Evolutionary conservation across 2,797 vertebrate genomes (phyloP).

Genomic region (Siniperca obscura): DNA sequence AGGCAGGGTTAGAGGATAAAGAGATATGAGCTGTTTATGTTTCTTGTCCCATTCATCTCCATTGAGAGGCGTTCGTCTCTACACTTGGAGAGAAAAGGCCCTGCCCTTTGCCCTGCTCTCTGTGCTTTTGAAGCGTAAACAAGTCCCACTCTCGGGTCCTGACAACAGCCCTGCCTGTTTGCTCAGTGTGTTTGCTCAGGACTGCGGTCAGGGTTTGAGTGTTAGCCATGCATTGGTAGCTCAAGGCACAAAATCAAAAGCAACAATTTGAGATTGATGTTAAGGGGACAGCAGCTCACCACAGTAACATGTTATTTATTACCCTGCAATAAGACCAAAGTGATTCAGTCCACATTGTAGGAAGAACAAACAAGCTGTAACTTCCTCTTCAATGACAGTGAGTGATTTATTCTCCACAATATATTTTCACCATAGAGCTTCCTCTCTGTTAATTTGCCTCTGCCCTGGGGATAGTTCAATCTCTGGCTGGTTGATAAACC

Average conservation of each 20-base stretch:
- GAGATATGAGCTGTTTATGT: constrained; percentile 79
- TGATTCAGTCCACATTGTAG: constrained; percentile 26
- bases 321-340: constrained; percentile 36
- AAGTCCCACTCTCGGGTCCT: constrained; percentile 28
- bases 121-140: constrained; percentile 56
- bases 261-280: constrained; percentile 42
- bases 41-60: constrained; percentile 73
- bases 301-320: constrained; percentile 61
- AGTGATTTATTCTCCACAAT: constrained; percentile 44
- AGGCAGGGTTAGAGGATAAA: constrained; percentile 47
- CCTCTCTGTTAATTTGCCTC: constrained; percentile 27
- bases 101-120: constrained; percentile 56
- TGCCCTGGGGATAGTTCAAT: constrained; percentile 24
- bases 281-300: constrained; percentile 27
- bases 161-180: constrained; percentile 67
- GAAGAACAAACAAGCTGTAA: constrained; percentile 55
- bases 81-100: constrained; percentile 43
- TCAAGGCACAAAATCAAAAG: constrained; percentile 39
- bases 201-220: constrained; percentile 40
- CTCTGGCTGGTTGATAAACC: constrained; percentile 12
- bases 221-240: constrained; percentile 43
- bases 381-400: constrained; percentile 56
- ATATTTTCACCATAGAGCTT: constrained; percentile 34
- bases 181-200: constrained; percentile 71
- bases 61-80: constrained; percentile 58